Conservation (phyloP, 2,113 vertebrate species). For the Semnopithecus entellus region DNA sequence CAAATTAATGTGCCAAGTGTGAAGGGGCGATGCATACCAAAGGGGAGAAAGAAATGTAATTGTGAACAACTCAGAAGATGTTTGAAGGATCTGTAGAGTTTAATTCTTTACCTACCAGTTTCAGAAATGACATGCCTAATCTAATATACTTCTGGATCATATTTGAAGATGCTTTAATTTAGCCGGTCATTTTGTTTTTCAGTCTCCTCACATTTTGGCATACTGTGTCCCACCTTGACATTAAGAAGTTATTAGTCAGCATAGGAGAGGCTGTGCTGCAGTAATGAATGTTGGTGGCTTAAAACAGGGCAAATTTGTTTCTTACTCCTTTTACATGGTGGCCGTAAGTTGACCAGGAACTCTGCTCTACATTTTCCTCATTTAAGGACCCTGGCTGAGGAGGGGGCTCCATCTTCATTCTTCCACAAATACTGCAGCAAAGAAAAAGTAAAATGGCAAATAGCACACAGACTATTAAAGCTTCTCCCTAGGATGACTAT, state of each 20-base stretch:
- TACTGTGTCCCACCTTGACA: background rate
- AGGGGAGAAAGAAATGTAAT: background rate
- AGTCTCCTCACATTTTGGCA: background rate
- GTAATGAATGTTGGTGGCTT: background rate
- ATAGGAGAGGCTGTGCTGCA: background rate
- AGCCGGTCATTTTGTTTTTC: background rate
- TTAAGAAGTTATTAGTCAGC: background rate
- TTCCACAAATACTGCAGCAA: background rate
- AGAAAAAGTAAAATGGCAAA: background rate
- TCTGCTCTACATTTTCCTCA: background rate
- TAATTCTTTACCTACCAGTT: background rate
- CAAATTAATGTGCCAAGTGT: background rate
- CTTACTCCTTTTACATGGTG: background rate
- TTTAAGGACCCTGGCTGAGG: background rate
- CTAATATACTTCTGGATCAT: background rate
- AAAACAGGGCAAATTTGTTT: background rate
- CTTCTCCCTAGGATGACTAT: background rate
- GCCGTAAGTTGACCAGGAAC: background rate
- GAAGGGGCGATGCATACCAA: background rate
- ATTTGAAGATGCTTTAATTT: slow-evolving; percentile 16
- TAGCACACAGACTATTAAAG: background rate
- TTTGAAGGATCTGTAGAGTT: background rate
- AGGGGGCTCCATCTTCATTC: background rate
- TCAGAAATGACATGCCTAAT: background rate
- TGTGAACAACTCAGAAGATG: background rate